Evolutionary conservation across 2,888 invertebrate species (phyloP), one percentile per base, ranked within the genome.

Genomic region (Leptinotarsa tumamoca): DNA sequence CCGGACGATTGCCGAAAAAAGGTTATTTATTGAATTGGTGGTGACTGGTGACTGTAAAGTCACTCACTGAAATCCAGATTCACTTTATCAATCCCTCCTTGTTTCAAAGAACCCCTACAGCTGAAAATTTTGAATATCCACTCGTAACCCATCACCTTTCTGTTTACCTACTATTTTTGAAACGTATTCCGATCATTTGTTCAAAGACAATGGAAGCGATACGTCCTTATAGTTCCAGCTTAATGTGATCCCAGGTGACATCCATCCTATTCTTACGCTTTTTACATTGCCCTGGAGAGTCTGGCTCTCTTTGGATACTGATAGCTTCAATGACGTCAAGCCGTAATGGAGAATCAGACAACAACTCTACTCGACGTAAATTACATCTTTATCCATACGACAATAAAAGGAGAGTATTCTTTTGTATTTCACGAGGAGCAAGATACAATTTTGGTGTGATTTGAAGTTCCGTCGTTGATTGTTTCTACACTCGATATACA

Each of bases 191-290:
- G 66, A 51, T 67, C 61, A 27, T 72, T 76, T 50, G 73, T 73
- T 67, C n/a, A 18, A 58, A 73, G 70, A 71, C 73, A 73, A 63
- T 73, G 71, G 71, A 76, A 73, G 52, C 68, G 73, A 76, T 74
- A 74, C 77, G 51, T 43, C 56, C 70, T 70, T 54, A 70, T 70
- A 70, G 58, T 69, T 50, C 58, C 21, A 58, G 33, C 52, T 69
- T 77, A 72, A 77, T 72, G 33, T 58, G 72, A 74, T 77, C 77
- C 74, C 77, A 77, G 74, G 72, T 74, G 77, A 72, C 66, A 71
- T 67, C 76, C 63, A 71, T 73, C 56, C 71, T 73, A 58, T 77
- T 71, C 67, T 72, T 72, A 61, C 73, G 58, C 71, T 67, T 77
- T 76, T 51, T 49, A 58, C 70, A 70, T 58, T 70, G 23, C 70